Percentiles rank a stretch among this genome's conserved stretches.
These are phyloP conservation scores for Polyommatus icarus DNA, from an alignment of 2,888 invertebrate species.

Conservation along the genomic window DNA sequence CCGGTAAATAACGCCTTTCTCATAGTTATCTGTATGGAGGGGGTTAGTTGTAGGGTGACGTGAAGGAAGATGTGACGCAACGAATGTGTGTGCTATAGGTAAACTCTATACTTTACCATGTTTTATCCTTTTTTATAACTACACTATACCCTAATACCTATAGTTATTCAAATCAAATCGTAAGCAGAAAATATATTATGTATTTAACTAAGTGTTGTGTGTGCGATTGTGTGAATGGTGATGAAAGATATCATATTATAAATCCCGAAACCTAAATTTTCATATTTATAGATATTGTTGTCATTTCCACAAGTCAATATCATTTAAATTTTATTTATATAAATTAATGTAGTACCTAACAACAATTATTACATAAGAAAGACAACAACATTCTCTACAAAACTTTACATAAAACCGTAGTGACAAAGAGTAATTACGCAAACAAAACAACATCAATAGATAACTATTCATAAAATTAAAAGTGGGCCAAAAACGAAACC, in stretches of 20 bases:
- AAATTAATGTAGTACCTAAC: neutral
- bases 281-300: too few species aligned
- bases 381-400: neutral
- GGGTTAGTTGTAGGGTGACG: neutral
- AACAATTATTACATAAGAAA: neutral
- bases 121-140: neutral
- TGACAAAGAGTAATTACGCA: neutral
- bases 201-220: too few species aligned
- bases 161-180: neutral
- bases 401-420: neutral
- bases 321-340: too few species aligned
- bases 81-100: neutral
- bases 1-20: constrained; percentile 18
- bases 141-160: neutral
- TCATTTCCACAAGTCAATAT: too few species aligned
- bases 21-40: constrained; percentile 11
- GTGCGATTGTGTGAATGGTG: too few species aligned
- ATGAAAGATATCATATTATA: too few species aligned
- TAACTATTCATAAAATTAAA: constrained; percentile 46
- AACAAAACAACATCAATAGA: constrained; percentile 17
- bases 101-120: neutral
- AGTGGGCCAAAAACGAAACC: constrained; percentile 65
- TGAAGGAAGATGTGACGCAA: neutral
- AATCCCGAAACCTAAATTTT: too few species aligned
- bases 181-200: too few species aligned